Base-by-base conservation (phyloP, 1,140 invertebrate genomes). In the Periplaneta americana region DNA sequence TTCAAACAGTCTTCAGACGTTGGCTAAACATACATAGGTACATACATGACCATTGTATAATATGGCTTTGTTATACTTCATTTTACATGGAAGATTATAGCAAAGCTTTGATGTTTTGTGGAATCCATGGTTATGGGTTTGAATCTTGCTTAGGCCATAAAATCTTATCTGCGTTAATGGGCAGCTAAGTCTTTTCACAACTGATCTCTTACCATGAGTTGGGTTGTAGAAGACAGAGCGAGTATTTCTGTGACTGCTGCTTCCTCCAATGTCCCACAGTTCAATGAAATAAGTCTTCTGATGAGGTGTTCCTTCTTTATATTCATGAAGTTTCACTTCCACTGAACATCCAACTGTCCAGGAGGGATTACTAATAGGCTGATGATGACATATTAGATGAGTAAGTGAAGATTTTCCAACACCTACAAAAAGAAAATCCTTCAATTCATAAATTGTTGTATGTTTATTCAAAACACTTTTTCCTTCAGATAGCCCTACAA, bases 341-440 rank as follows among this genome's bases (percentile, higher is more conserved):
- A 98, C 94, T 31, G 96, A 95, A 88, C 97, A 98, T 28, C 98
- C 98, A 83, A 99, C 94, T 0, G 98, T 99, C 95, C 97, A 99
- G 80, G 95, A 93, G 10, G 97, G 96, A 83, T 94, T 96, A 81
- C 89, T 90, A 11, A 97, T 92, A 4, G 95, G 92, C 88, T 98
- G 93, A 86, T 95, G 95, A 84, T 98, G 93, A 79, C 96, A 96
- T 84, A 98, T 96, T 78, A 99, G 89, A 90, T 99, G 96, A 0
- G 96, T 96, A 34, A 98, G 90, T 13, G 96, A 98, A 33, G 97
- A 96, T 92, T 99, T 99, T 22, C 98, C 98, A 84, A 99, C 97
- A 83, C 97, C 96, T 95, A 83, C 76, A 89, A 22, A 95, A 83
- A 78, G 89, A 33, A 80, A 66, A 66, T 15, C 31, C 31, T 28